Percentiles rank a stretch among this genome's conserved stretches.
Evolutionary conservation across 2,888 invertebrate genomes (phyloP).

Genomic region (Drosophila merina): DNA sequence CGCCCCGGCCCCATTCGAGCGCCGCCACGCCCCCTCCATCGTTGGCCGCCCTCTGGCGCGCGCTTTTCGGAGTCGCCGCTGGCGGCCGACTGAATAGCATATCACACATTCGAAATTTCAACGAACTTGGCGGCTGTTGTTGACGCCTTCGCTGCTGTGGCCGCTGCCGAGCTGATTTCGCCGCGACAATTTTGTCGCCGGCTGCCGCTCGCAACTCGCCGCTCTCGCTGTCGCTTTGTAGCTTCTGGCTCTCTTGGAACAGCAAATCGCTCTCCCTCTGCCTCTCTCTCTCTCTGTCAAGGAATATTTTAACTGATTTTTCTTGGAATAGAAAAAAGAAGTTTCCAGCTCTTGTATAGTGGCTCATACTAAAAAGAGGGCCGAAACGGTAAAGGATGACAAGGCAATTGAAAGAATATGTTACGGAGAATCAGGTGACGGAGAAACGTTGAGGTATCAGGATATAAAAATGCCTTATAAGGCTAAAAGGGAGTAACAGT

Average conservation of each 20-base stretch:
- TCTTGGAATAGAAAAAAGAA: conserved; percentile 26
- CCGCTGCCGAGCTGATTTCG: conserved; percentile 40
- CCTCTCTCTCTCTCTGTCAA: conserved; percentile 26
- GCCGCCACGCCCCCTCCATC: conserved; percentile 48
- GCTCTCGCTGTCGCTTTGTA: conserved; percentile 39
- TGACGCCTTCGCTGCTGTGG: conserved; percentile 17
- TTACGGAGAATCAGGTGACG: no score
- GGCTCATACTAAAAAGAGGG: not conserved
- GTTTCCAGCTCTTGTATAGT: conserved; percentile 38
- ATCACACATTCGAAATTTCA: conserved; percentile 74
- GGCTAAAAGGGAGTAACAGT: no score
- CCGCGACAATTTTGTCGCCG: conserved; percentile 35
- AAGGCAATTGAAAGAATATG: not conserved
- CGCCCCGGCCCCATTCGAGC: conserved; percentile 15
- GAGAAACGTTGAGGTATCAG: no score
- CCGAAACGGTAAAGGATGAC: not conserved
- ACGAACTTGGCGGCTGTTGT: conserved; percentile 61
- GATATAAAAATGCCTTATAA: no score
- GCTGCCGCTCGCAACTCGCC: conserved; percentile 9
- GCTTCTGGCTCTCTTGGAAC: conserved; percentile 31
- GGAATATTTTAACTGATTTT: conserved; percentile 36
- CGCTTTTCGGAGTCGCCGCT: conserved; percentile 73
- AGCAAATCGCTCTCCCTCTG: conserved; percentile 16
- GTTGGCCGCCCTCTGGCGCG: conserved; percentile 61
- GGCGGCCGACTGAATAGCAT: conserved; percentile 74